Percentiles rank a stretch among this genome's conserved stretches.
Conservation (phyloP, 2,113 vertebrate genomes). For the Phainopepla nitens region DNA sequence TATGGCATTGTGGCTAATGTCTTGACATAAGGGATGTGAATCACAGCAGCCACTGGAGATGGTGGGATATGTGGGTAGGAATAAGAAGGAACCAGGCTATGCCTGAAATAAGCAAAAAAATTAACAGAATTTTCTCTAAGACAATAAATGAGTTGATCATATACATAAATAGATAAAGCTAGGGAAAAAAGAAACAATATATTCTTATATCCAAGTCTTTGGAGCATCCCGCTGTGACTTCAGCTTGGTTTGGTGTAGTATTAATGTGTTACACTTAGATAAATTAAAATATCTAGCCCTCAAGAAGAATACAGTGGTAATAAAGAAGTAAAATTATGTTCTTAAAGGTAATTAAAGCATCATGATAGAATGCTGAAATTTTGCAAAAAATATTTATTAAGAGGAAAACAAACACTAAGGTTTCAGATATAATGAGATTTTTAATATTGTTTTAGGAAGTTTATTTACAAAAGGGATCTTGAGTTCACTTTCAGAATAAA, state of each 20-base stretch:
- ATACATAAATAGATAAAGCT: background rate
- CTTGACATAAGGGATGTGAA: accelerated
- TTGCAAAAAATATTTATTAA: background rate
- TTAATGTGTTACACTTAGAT: background rate
- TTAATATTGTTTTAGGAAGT: background rate
- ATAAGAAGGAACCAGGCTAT: background rate
- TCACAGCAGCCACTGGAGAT: background rate
- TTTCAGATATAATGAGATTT: background rate
- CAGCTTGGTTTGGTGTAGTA: background rate
- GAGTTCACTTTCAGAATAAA: background rate
- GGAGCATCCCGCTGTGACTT: background rate
- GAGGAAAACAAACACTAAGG: background rate
- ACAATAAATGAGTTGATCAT: background rate
- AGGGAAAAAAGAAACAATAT: background rate
- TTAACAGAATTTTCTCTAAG: background rate
- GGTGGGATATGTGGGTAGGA: background rate
- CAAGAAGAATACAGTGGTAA: background rate
- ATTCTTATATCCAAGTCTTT: background rate
- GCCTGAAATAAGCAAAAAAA: background rate
- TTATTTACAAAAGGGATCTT: background rate
- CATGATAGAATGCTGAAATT: background rate
- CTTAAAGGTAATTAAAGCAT: background rate
- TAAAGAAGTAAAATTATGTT: background rate
- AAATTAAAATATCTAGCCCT: background rate
- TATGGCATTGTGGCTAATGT: background rate